phyloP scores from a whole-genome alignment of 2,113 vertebrate species.

The Talpa occidentalis region DNA sequence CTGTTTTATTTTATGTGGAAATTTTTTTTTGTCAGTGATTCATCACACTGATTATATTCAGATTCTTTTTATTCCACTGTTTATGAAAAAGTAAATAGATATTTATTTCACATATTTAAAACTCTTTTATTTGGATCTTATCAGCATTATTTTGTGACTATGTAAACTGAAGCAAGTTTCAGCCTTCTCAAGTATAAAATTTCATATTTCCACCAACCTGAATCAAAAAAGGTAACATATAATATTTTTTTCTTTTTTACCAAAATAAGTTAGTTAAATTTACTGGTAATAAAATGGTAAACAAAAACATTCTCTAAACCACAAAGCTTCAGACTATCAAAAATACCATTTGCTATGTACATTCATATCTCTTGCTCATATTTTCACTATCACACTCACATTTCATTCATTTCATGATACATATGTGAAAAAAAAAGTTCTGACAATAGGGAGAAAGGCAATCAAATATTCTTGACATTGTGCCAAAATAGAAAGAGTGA shows the following conservation, averaged over 20 bases:
- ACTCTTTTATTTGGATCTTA: constrained; percentile 17
- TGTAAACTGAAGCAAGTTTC: not conserved
- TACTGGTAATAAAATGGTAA: not conserved
- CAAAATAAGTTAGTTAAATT: constrained; percentile 29
- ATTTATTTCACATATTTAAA: not conserved
- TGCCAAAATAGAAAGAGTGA: constrained; percentile 47
- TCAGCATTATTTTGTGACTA: constrained; percentile 2
- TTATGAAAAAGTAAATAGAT: not conserved
- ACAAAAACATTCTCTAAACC: too few species aligned
- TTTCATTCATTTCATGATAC: constrained; percentile 32
- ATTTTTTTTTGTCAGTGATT: not conserved
- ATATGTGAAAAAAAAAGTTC: not conserved
- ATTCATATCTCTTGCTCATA: not conserved
- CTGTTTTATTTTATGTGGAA: not conserved
- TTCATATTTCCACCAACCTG: not conserved
- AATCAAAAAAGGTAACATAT: not conserved
- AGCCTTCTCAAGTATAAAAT: not conserved
- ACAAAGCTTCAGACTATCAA: not conserved
- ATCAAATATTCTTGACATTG: constrained; percentile 60
- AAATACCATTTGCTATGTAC: not conserved
- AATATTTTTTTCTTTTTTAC: not conserved
- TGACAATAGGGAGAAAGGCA: constrained; percentile 31
- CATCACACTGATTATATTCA: not conserved
- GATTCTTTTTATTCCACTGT: not conserved
- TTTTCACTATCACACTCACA: constrained; percentile 6